Percentiles rank a stretch among this genome's conserved stretches.
These are phyloP conservation scores for Cabera pusaria DNA, from an alignment of 2,888 invertebrate species.

Conservation along the genomic window DNA sequence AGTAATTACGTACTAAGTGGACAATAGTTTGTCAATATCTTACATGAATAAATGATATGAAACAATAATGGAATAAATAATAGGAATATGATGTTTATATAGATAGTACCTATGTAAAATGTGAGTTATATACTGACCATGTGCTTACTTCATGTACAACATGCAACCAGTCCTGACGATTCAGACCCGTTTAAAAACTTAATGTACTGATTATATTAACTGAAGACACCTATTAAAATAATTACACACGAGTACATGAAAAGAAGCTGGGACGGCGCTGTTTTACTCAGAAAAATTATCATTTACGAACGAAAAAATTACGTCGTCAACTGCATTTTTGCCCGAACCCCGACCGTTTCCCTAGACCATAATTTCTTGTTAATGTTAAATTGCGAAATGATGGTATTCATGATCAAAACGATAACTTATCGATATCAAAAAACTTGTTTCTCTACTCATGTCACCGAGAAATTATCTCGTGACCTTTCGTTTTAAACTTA, in stretches of 20 bases:
- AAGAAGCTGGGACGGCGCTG: slow-evolving; percentile 43
- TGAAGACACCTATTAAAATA: slow-evolving; percentile 66
- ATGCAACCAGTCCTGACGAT: slow-evolving; percentile 12
- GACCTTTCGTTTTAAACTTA: slow-evolving; percentile 36
- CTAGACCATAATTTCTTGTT: slow-evolving; percentile 60
- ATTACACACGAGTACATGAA: slow-evolving; percentile 54
- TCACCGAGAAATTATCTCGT: slow-evolving; percentile 36
- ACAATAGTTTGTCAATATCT: slow-evolving; percentile 9
- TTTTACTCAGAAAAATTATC: slow-evolving; percentile 61
- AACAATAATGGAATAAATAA: slow-evolving; percentile 8
- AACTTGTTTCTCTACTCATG: slow-evolving; percentile 40
- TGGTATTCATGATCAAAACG: slow-evolving; percentile 49
- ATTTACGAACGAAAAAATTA: slow-evolving; percentile 56
- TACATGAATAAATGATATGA: slow-evolving; percentile 10
- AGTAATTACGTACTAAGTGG: no score
- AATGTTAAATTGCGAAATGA: slow-evolving; percentile 66
- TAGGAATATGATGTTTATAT: no score
- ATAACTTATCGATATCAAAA: slow-evolving; percentile 49
- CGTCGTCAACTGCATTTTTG: slow-evolving; percentile 48
- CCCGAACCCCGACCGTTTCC: slow-evolving; percentile 42
- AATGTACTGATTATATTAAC: slow-evolving; percentile 43
- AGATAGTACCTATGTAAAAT: no score
- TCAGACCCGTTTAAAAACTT: no score
- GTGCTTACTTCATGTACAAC: slow-evolving; percentile 17
- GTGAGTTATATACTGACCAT: no score